Evolutionary conservation across 2,113 vertebrate genomes (phyloP).

Genomic region (Passerina amoena): DNA sequence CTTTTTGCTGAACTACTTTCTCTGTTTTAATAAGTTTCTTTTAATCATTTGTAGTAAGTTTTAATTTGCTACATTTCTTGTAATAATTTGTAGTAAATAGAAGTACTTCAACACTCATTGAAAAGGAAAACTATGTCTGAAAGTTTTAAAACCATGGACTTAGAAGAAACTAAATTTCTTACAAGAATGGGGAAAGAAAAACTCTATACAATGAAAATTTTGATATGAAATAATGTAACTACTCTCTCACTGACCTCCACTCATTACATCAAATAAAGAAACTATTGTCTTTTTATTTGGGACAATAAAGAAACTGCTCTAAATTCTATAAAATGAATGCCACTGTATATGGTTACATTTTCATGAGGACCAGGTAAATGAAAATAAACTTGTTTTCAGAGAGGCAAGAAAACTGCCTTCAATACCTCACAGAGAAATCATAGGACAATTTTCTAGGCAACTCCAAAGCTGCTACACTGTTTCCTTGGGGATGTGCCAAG

Average conservation of each 20-base stretch:
- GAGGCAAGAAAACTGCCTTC: not conserved
- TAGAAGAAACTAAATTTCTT: not conserved
- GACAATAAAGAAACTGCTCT: not conserved
- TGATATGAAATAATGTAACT: not conserved
- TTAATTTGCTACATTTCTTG: not conserved
- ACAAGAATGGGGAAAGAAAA: not conserved
- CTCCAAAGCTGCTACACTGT: not conserved
- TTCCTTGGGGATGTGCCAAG: slow-evolving; percentile 1
- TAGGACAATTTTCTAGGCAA: not conserved
- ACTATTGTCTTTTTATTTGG: not conserved
- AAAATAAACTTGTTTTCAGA: not conserved
- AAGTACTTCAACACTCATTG: not conserved
- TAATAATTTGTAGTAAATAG: not conserved
- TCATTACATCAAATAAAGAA: not conserved
- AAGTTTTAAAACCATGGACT: not conserved
- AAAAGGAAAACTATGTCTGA: not conserved
- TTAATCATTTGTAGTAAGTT: not conserved
- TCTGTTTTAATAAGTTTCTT: not conserved
- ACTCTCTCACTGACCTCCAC: not conserved
- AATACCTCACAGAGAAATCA: not conserved
- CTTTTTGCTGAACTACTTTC: not conserved
- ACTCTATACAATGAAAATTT: not conserved
- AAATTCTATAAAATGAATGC: not conserved
- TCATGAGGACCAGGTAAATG: not conserved
- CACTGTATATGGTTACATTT: not conserved